Percentiles rank a stretch among this genome's conserved stretches.
These are phyloP conservation scores for Aphelenchoides fujianensis DNA, from an alignment of 1,140 invertebrate species.

Conservation along the genomic window DNA sequence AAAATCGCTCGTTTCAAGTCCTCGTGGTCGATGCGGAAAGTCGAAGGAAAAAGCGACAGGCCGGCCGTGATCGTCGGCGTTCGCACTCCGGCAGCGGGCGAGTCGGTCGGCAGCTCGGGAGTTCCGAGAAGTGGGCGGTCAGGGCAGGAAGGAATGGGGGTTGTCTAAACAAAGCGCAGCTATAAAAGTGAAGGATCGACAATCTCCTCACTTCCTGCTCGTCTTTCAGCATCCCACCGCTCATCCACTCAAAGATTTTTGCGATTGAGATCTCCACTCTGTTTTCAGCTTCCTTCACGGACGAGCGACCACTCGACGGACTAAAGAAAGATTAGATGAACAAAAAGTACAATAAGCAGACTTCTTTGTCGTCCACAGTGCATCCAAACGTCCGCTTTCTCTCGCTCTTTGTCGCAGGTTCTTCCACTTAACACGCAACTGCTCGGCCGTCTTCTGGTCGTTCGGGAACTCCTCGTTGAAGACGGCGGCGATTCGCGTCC, in stretches of 20 bases:
- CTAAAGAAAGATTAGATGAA: not conserved
- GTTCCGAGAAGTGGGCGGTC: too few species aligned
- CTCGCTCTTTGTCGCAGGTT: slow-evolving; percentile 1
- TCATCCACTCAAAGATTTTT: too few species aligned
- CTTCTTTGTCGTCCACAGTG: too few species aligned
- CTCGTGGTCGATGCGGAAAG: not conserved
- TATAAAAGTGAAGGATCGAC: too few species aligned
- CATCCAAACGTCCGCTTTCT: too few species aligned
- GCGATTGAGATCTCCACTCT: too few species aligned
- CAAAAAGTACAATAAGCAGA: too few species aligned
- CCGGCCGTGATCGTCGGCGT: not conserved
- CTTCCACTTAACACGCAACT: slow-evolving; percentile 10
- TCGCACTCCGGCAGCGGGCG: not conserved
- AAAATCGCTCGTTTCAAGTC: slow-evolving; percentile 5
- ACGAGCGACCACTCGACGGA: not conserved
- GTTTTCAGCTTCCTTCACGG: not conserved
- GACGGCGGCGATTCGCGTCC: not conserved
- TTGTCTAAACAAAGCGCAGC: too few species aligned
- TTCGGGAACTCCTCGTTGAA: slow-evolving; percentile 1
- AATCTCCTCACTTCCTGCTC: too few species aligned
- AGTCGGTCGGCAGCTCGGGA: not conserved
- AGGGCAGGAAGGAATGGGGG: too few species aligned
- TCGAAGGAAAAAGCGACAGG: not conserved
- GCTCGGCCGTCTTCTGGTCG: not conserved
- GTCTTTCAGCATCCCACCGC: too few species aligned